Evolutionary conservation across 2,888 invertebrate genomes (phyloP), one percentile per base, ranked within the genome.

Genomic region (Agapetus fuscipes): DNA sequence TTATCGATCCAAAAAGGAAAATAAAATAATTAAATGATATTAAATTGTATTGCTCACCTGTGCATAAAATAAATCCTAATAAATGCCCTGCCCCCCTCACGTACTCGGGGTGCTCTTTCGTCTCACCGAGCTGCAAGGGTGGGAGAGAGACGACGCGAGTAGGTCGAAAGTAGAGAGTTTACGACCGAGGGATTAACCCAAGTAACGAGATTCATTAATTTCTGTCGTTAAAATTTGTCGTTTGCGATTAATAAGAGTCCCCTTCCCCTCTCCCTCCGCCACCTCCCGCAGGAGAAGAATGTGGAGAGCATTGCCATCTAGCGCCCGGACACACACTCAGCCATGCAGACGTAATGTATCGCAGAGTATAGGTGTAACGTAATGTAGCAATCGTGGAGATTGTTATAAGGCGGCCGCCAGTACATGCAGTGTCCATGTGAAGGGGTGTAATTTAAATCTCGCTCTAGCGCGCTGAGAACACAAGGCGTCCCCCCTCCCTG

Each of bases 151-250:
- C 49, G 46, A 45, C 49, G 62, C 63, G 66, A 63, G 64, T 61
- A 62, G 64, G 61, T 54, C 57, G 57, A 45, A 55, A 60, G 63
- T 60, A 60, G 57, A 62, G 63, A 63, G 64, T 70, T 68, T 68
- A 70, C 70, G 70, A 67, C 59, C 63, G 56, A 56, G 62, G 66
- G 68, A 70, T 70, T 70, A 70, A 70, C 70, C 70, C 69, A 57
- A 66, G 67, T 70, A 70, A 70, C 67, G 69, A 70, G 70, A 69
- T 68, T 68, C 70, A 69, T 70, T 70, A 70, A 69, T 70, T 69
- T 68, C 67, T 70, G 70, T 70, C 70, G 70, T 70, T 70, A 70
- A 70, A 70, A 70, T 70, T 70, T 69, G 70, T 70, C 68, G 70
- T 69, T 66, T 67, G 66, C 70, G 66, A 70, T 70, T 70, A 70